Conservation (phyloP, 2,797 vertebrate species). For the Melanotaenia trifasciata region DNA sequence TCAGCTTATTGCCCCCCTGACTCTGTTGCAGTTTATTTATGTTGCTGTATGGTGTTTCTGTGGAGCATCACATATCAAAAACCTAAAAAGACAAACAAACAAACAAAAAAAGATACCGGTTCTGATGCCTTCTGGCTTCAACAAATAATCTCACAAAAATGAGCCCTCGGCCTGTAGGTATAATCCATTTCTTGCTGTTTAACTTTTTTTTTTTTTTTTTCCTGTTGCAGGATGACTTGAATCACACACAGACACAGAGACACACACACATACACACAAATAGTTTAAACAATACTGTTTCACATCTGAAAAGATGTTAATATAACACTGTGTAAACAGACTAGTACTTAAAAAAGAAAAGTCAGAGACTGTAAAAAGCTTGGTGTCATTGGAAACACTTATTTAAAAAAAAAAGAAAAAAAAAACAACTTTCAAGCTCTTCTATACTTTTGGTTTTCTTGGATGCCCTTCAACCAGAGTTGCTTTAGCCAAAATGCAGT, state of each 20-base stretch:
- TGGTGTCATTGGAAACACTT: constrained; percentile 6
- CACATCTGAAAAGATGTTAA: background rate
- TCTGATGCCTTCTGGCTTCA: background rate
- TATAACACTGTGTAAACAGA: background rate
- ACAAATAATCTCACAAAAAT: background rate
- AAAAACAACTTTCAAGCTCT: constrained; percentile 1
- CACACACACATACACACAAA: too few species aligned
- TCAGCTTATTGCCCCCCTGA: constrained; percentile 15
- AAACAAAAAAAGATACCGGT: background rate
- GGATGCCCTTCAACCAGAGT: constrained; percentile 25
- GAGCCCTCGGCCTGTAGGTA: background rate
- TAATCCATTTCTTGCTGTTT: too few species aligned
- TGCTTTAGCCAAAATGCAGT: background rate
- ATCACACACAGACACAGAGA: background rate
- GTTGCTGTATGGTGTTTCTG: constrained; percentile 32
- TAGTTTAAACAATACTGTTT: background rate
- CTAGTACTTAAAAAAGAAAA: background rate
- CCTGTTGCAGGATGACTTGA: background rate
- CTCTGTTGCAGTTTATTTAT: constrained; percentile 44
- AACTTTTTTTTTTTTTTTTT: background rate
- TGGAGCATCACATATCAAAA: constrained; percentile 17
- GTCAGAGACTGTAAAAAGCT: background rate
- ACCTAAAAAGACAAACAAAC: background rate
- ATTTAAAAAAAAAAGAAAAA: constrained; percentile 12
- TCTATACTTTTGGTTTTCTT: constrained; percentile 15